These are phyloP conservation scores for Monopterus albus DNA, from an alignment of 2,113 vertebrate species.

Conservation along the genomic window DNA sequence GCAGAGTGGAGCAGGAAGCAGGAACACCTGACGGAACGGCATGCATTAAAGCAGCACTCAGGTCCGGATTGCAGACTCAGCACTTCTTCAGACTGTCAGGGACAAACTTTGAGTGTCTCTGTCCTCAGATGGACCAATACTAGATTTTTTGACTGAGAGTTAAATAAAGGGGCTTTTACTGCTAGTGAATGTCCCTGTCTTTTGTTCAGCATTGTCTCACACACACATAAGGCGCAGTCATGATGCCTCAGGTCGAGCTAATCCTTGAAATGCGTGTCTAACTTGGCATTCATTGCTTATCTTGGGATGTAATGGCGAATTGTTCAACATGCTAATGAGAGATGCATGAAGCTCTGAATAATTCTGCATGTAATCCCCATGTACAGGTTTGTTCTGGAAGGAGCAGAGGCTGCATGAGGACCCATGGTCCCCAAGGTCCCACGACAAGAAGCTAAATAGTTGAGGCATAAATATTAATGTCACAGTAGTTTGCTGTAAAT, in stretches of 20 bases:
- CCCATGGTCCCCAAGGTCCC: conserved; percentile 20
- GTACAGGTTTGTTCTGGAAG: conserved; percentile 43
- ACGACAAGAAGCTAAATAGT: conserved; percentile 51
- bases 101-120: conserved; percentile 73
- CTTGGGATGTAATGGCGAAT: conserved; percentile 54
- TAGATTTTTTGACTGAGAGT: conserved; percentile 55
- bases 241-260: conserved; percentile 21
- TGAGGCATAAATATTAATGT: conserved; percentile 73
- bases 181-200: conserved; percentile 41
- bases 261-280: conserved; percentile 61
- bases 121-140: conserved; percentile 43
- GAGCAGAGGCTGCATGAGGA: conserved; percentile 10
- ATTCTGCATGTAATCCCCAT: conserved; percentile 46
- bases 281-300: conserved; percentile 42
- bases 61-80: conserved; percentile 75
- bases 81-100: conserved; percentile 68
- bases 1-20: conserved; percentile 33
- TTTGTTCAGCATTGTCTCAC: conserved; percentile 42
- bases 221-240: conserved; percentile 7
- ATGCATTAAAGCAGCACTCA: conserved; percentile 79
- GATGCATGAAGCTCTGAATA: conserved; percentile 35
- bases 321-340: conserved; percentile 69
- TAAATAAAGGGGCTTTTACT: conserved; percentile 74
- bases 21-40: conserved; percentile 22
- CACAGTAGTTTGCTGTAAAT: conserved; percentile 53